phyloP scores from a whole-genome alignment of 2,888 invertebrate genomes.

The Thymelicus acteon region DNA sequence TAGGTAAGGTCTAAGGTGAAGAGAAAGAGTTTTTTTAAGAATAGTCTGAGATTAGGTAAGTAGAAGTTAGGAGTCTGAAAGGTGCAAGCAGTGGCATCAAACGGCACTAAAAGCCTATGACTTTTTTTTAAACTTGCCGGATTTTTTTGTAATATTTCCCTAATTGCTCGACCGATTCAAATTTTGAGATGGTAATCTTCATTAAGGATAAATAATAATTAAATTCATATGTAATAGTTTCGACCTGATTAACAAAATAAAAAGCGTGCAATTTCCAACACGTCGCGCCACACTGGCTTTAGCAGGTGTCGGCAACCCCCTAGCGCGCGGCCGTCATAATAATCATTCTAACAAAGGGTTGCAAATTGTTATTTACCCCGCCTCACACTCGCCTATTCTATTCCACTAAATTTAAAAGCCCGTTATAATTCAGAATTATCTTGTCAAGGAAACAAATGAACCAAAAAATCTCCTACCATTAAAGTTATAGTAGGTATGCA shows the following conservation, averaged over 20 bases:
- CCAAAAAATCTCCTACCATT: constrained; percentile 3
- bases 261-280: constrained; percentile 44
- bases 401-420: constrained; percentile 73
- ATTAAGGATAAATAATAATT: background rate
- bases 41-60: too few species aligned
- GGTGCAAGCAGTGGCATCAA: too few species aligned
- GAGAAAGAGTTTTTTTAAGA: too few species aligned
- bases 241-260: constrained; percentile 24
- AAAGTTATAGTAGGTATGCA: too few species aligned
- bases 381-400: constrained; percentile 58
- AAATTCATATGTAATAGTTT: constrained; percentile 10
- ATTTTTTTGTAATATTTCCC: too few species aligned
- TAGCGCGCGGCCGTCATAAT: constrained; percentile 57
- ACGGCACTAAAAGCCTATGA: too few species aligned
- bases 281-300: constrained; percentile 46
- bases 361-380: constrained; percentile 81
- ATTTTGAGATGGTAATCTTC: too few species aligned
- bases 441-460: constrained; percentile 54
- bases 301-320: constrained; percentile 73
- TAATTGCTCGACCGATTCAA: too few species aligned
- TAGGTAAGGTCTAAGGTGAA: too few species aligned
- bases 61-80: too few species aligned
- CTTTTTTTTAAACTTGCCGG: too few species aligned
- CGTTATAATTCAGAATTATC: constrained; percentile 80
- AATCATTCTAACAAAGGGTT: constrained; percentile 75